Evolutionary conservation across 2,113 vertebrate species (phyloP).

Genomic region (Aldabrachelys gigantea): DNA sequence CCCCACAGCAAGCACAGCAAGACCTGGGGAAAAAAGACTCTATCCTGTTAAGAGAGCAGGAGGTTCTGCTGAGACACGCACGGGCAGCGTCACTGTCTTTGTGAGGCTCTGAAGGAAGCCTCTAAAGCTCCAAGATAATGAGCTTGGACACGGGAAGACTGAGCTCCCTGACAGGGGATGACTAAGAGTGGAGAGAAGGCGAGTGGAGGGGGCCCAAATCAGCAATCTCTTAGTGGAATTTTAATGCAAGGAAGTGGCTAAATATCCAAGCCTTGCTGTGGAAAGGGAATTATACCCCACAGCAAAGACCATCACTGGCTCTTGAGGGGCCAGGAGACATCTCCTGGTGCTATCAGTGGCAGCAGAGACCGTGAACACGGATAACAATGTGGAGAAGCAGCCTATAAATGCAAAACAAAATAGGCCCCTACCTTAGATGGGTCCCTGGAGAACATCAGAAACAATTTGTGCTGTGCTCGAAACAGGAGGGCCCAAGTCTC

Average conservation of each 20-base stretch:
- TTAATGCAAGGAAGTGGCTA: background rate
- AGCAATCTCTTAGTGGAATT: background rate
- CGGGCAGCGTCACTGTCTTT: background rate
- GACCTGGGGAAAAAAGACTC: background rate
- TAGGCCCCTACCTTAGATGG: background rate
- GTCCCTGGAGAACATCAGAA: background rate
- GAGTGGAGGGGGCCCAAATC: background rate
- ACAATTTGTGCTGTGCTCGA: background rate
- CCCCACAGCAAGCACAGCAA: background rate
- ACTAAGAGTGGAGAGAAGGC: background rate
- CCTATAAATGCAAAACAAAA: background rate
- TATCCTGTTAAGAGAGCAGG: background rate
- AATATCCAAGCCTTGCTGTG: slow-evolving; percentile 19
- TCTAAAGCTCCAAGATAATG: background rate
- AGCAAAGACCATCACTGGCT: background rate
- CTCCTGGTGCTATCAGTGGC: slow-evolving; percentile 31
- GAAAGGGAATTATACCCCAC: background rate
- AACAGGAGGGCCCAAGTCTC: background rate
- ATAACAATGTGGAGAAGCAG: background rate
- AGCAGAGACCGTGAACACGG: background rate
- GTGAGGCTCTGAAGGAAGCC: background rate
- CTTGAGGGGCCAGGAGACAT: background rate
- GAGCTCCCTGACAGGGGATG: background rate
- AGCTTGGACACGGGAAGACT: background rate
- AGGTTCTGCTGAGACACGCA: background rate